phyloP scores from a whole-genome alignment of 2,797 vertebrate species.

The Calcarius lapponicus region DNA sequence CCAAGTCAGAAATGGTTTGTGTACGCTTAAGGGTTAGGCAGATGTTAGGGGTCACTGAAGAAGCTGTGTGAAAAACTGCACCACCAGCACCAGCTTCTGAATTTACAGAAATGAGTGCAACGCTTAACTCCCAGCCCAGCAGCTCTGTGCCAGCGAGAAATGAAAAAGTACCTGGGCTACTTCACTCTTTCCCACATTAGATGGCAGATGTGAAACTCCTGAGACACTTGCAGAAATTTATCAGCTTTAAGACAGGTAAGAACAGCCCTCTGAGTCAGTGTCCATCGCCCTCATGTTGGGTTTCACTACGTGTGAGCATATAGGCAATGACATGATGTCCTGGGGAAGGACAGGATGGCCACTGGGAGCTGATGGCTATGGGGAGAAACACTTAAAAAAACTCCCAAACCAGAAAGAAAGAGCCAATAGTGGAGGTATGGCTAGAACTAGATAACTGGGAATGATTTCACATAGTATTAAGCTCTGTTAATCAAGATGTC shows the following conservation, averaged over 20 bases:
- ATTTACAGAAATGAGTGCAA: slow-evolving; percentile 50
- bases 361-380: background rate
- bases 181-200: background rate
- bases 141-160: slow-evolving; percentile 16
- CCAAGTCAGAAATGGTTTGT: slow-evolving; percentile 56
- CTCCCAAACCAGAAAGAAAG: background rate
- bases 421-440: background rate
- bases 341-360: background rate
- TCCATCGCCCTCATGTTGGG: slow-evolving; percentile 6
- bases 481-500: slow-evolving; percentile 42
- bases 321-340: slow-evolving; percentile 64
- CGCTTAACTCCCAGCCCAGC: background rate
- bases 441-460: background rate
- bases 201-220: slow-evolving; percentile 19
- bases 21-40: slow-evolving; percentile 67
- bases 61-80: slow-evolving; percentile 63
- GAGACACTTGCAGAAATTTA: slow-evolving; percentile 6
- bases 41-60: slow-evolving; percentile 62
- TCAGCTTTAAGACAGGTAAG: slow-evolving; percentile 41
- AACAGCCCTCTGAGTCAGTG: slow-evolving; percentile 64
- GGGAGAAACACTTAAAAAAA: background rate
- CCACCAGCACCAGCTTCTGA: slow-evolving; percentile 53
- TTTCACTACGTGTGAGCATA: slow-evolving; percentile 47
- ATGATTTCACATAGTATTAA: background rate
- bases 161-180: slow-evolving; percentile 4